Evolutionary conservation across 2,113 vertebrate species (phyloP).

Genomic region (Sinocyclocheilus anophthalmus): DNA sequence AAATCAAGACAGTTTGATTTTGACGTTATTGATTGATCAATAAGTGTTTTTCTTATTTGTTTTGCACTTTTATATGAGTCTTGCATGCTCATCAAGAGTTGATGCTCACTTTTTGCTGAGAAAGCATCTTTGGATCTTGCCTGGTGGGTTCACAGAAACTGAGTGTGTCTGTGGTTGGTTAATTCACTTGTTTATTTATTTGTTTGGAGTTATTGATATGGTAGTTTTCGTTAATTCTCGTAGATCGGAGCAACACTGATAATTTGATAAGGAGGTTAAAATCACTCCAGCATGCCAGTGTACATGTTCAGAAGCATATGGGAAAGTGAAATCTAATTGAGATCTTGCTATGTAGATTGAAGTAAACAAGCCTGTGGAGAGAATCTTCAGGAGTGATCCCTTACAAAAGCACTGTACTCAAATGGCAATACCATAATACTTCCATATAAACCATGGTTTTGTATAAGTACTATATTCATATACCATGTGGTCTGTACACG

Average conservation of each 20-base stretch:
- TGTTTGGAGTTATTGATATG: background rate
- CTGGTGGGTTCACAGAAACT: background rate
- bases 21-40: background rate
- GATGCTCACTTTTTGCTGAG: background rate
- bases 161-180: background rate
- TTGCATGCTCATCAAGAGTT: background rate
- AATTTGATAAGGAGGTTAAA: background rate
- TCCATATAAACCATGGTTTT: background rate
- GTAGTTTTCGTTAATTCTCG: background rate
- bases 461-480: background rate
- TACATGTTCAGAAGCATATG: background rate
- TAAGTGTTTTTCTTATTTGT: background rate
- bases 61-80: background rate
- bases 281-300: background rate
- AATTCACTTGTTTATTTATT: background rate
- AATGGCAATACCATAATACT: background rate
- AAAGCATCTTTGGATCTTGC: background rate
- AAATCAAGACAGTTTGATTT: background rate
- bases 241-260: background rate
- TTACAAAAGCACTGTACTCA: background rate
- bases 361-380: background rate
- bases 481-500: background rate
- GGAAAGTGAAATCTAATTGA: slow-evolving; percentile 3
- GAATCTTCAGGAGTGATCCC: background rate
- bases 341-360: slow-evolving; percentile 24